Evolutionary conservation across 2,888 invertebrate genomes (phyloP), one percentile per base, ranked within the genome.

Genomic region (Hydrotaea cyrtoneurina): DNA sequence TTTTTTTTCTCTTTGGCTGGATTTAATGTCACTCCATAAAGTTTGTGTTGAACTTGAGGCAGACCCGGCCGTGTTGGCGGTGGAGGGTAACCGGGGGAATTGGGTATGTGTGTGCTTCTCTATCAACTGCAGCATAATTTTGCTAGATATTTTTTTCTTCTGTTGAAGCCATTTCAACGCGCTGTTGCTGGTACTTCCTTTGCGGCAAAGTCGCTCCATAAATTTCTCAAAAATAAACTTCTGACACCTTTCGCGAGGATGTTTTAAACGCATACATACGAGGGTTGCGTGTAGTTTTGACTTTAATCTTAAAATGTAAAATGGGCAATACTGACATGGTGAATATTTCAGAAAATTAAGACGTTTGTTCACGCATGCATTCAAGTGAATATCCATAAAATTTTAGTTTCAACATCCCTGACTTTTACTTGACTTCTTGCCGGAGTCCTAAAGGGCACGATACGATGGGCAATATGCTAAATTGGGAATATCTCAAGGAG

Each of bases 1-100:
- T 59, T 23, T 23, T 59, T 23, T 59, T 59, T 19, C 2, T 59
- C 55, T 55, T 10, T 21, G 55, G 10, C 59, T 26, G 59, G 59
- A 59, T 59, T 59, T 59, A 59, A 23, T 59, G 59, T 59, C 26
- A 59, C 59, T 59, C 26, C 26, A 59, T 59, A 59, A 59, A 23
- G 26, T 59, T 59, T 15, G n/a, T 26, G 23, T 15, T 59, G 59
- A 59, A 59, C 59, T 59, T 59, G 23, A 55, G 21, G 31, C 7
- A 31, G 31, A 2, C 53, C 53, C 17, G 5, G 21, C 19, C 7
- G 8, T 21, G 21, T 1, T 7, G 57, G 23, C n/a, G 31, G 31
- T 31, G 31, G 31, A n/a, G n/a, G n/a, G n/a, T 23, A 57, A 23
- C 23, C 7, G 21, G 50, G 50, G 15, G n/a, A n/a, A 50, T 55